Evolutionary conservation across 1,140 invertebrate species (phyloP), one percentile per base, ranked within the genome.

Genomic region (Microplitis demolitor): DNA sequence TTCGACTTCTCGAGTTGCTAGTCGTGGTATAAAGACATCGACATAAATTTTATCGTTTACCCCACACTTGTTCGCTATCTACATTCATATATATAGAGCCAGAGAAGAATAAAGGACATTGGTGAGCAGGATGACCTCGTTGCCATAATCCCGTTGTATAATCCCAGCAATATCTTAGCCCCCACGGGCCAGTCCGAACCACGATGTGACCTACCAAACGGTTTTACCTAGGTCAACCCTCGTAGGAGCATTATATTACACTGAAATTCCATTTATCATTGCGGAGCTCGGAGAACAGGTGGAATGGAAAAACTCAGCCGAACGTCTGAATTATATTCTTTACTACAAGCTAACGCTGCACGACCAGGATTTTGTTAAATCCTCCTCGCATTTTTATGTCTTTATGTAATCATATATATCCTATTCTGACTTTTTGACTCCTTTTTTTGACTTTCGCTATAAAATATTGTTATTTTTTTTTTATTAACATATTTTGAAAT

Each of bases 141-240:
- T 75, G 73, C 73, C 73, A 76, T 83, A 82, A 83, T 82, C 78
- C 81, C 73, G 64, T 75, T 78, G 77, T 80, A 78, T 78, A 78
- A 82, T 80, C 77, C 78, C 50, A 53, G 79, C 78, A 80, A 83
- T 83, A 79, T 67, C 77, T 83, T 82, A 78, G 78, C 70, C 74
- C 74, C 31, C 64, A 78, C 73, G 73, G 63, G 66, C 53, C 71
- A 11, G 24, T 14, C 56, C 3, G 45, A 70, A 74, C 75, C 71
- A 71, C 69, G 60, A 45, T 66, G 60, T 77, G 72, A 78, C 61
- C 78, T 76, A 79, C 72, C 79, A 79, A 79, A 80, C 73, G 74
- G 60, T 76, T 74, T 78, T 75, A 77, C 76, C 71, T 69, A 33
- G 50, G 73, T 63, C 66, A 56, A 33, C 67, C 69, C 45, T 71